Conservation (phyloP, 2,888 invertebrate species). For the Tupiocoris notatus region DNA sequence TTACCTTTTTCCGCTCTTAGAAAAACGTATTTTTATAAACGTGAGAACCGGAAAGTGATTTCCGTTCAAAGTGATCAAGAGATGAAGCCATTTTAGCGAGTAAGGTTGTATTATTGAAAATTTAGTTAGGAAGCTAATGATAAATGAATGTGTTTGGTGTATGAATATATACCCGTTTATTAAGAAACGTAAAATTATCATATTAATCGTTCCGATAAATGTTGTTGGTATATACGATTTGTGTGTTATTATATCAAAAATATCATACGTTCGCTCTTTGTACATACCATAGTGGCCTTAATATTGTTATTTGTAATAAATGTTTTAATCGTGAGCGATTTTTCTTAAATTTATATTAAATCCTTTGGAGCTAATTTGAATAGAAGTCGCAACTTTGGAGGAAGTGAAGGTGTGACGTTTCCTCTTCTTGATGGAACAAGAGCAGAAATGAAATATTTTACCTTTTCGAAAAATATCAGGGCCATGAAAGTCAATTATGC, state of each 20-base stretch:
- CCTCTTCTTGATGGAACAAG: too few species aligned
- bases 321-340: constrained; percentile 21
- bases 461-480: too few species aligned
- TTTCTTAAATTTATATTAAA: too few species aligned
- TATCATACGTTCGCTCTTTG: constrained; percentile 40
- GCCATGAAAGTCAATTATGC: too few species aligned
- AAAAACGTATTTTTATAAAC: constrained; percentile 24
- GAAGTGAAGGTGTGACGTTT: too few species aligned
- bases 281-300: constrained; percentile 44
- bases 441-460: too few species aligned
- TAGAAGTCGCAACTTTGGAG: too few species aligned
- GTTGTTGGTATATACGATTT: constrained; percentile 26
- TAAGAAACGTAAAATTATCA: not conserved
- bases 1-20: not conserved
- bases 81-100: not conserved
- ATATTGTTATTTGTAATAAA: constrained; percentile 43
- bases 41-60: constrained; percentile 6
- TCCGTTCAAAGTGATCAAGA: constrained; percentile 22
- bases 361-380: too few species aligned
- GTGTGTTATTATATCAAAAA: constrained; percentile 34
- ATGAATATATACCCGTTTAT: not conserved
- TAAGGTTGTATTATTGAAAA: not conserved
- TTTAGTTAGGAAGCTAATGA: not conserved
- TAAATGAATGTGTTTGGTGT: constrained; percentile 18
- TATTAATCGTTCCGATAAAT: constrained; percentile 35